Evolutionary conservation across 2,797 vertebrate species (phyloP).

Genomic region (Limosa lapponica): DNA sequence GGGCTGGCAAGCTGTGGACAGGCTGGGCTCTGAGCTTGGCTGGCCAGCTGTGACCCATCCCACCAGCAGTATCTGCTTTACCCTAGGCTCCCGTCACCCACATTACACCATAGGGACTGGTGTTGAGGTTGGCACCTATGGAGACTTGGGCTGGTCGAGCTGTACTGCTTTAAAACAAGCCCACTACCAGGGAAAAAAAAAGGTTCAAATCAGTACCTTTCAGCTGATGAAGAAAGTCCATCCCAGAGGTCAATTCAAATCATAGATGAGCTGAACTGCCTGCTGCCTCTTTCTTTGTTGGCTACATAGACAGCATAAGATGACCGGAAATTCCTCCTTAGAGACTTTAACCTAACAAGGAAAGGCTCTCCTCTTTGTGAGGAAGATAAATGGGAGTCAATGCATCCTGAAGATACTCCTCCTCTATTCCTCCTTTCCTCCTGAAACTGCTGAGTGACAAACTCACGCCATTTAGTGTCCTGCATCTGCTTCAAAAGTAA

Average conservation of each 20-base stretch:
- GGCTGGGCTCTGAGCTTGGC: neutral
- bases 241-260: neutral
- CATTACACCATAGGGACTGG: neutral
- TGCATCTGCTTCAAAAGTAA: neutral
- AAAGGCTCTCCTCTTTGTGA: neutral
- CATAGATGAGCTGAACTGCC: neutral
- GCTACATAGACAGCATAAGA: neutral
- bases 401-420: neutral
- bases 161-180: neutral
- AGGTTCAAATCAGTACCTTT: neutral
- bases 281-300: neutral
- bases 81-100: neutral
- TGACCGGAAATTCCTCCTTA: neutral
- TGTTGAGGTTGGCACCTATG: neutral
- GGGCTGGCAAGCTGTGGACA: neutral
- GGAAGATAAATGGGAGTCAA: neutral
- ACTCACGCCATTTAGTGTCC: neutral
- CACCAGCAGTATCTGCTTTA: neutral
- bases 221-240: neutral
- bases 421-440: neutral
- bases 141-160: neutral
- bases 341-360: neutral
- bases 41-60: accelerated
- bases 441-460: neutral
- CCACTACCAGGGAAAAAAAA: neutral